Percentiles rank a stretch among this genome's conserved stretches.
Conservation (phyloP, 2,888 invertebrate genomes). For the Platycheirus rosarum region DNA sequence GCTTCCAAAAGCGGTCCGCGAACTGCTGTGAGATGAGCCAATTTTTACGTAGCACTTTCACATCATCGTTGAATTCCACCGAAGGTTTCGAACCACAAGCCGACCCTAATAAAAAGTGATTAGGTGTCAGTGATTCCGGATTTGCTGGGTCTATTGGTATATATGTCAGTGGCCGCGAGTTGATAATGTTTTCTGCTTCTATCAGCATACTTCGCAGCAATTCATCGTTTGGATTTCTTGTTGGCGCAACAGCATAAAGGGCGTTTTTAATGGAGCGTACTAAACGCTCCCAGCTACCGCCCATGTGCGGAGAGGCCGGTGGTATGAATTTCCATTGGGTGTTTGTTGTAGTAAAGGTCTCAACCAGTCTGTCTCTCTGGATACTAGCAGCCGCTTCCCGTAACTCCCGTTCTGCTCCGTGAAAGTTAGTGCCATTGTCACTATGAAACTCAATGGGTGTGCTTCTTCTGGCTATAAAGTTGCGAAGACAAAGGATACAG, state of each 20-base stretch:
- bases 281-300: conserved; percentile 6
- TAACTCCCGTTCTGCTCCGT: conserved; percentile 58
- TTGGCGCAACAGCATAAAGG: background rate
- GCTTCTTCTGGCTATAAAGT: conserved; percentile 66
- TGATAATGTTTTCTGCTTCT: background rate
- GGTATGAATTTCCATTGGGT: conserved; percentile 25
- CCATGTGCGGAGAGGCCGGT: conserved; percentile 15
- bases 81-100: background rate
- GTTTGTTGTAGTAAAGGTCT: background rate
- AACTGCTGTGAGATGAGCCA: conserved; percentile 17
- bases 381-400: conserved; percentile 22
- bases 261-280: conserved; percentile 8
- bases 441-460: conserved; percentile 46
- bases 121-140: background rate
- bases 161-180: background rate
- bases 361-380: no score
- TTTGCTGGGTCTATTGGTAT: background rate
- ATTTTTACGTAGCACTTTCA: conserved; percentile 3
- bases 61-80: background rate
- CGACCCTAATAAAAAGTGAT: background rate
- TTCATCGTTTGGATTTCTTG: conserved; percentile 3
- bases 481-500: conserved; percentile 63
- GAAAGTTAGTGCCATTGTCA: conserved; percentile 74
- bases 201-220: background rate
- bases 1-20: conserved; percentile 19